These are phyloP conservation scores for Xyliphius kryptos DNA, from an alignment of 2,113 vertebrate genomes.

Conservation along the genomic window DNA sequence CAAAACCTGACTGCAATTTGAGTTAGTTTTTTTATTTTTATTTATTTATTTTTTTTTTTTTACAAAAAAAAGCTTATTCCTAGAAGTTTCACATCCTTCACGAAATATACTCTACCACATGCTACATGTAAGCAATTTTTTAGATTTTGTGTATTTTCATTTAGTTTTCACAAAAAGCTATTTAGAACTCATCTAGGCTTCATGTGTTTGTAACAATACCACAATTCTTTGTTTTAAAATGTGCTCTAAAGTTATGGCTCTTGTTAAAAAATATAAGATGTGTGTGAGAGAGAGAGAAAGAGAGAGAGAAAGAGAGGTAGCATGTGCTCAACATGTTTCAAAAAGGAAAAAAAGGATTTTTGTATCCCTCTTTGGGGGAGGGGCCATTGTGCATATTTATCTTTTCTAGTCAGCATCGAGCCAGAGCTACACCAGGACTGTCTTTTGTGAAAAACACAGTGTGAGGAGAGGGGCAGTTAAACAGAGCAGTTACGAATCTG, in stretches of 20 bases:
- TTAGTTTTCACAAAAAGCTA: too few relatives aligned
- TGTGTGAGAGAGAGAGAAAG: not conserved
- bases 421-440: conserved; percentile 24
- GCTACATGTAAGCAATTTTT: too few relatives aligned
- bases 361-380: conserved; percentile 31
- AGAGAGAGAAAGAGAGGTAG: too few relatives aligned
- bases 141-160: too few relatives aligned
- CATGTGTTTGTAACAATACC: not conserved
- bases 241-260: not conserved
- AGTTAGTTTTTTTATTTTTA: too few relatives aligned
- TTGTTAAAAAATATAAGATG: not conserved
- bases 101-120: too few relatives aligned
- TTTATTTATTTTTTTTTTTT: too few relatives aligned
- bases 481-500: not conserved
- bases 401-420: conserved; percentile 28
- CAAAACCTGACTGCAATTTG: too few relatives aligned
- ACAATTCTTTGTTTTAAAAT: conserved; percentile 38
- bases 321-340: not conserved
- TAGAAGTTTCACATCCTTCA: too few relatives aligned
- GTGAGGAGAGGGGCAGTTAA: not conserved
- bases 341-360: conserved; percentile 11
- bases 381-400: conserved; percentile 40
- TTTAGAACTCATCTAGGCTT: not conserved
- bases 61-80: too few relatives aligned
- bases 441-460: not conserved